These are phyloP conservation scores for Netelia melanura DNA, from an alignment of 2,888 invertebrate species.

Conservation along the genomic window DNA sequence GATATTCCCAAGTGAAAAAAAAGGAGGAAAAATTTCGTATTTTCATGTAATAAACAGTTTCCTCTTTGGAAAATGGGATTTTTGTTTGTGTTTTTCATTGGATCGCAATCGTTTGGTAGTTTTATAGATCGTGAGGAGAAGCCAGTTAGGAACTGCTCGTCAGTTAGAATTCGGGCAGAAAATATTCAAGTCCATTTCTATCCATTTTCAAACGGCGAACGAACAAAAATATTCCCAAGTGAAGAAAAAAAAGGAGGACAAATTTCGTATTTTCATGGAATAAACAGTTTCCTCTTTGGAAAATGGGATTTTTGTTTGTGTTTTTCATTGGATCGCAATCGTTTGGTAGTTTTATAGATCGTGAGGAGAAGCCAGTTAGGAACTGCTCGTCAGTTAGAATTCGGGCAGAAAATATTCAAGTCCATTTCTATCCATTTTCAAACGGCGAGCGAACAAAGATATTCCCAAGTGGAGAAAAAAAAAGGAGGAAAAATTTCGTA, in stretches of 20 bases:
- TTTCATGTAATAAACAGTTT: too few species aligned
- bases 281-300: too few species aligned
- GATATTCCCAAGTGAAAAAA: background rate
- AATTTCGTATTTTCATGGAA: background rate
- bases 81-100: background rate
- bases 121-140: constrained; percentile 53
- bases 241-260: background rate
- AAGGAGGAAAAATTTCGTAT: background rate
- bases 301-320: background rate
- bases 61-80: background rate
- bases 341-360: constrained; percentile 48
- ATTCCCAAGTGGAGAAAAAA: background rate
- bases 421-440: background rate
- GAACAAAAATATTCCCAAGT: background rate
- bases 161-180: constrained; percentile 22
- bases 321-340: background rate
- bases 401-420: constrained; percentile 4
- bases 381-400: constrained; percentile 25
- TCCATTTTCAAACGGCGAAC: background rate
- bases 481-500: background rate
- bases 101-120: constrained; percentile 29
- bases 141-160: too few species aligned
- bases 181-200: background rate
- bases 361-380: constrained; percentile 12
- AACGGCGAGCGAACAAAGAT: background rate